phyloP scores from a whole-genome alignment of 2,113 vertebrate species.

The Okapia johnstoni region DNA sequence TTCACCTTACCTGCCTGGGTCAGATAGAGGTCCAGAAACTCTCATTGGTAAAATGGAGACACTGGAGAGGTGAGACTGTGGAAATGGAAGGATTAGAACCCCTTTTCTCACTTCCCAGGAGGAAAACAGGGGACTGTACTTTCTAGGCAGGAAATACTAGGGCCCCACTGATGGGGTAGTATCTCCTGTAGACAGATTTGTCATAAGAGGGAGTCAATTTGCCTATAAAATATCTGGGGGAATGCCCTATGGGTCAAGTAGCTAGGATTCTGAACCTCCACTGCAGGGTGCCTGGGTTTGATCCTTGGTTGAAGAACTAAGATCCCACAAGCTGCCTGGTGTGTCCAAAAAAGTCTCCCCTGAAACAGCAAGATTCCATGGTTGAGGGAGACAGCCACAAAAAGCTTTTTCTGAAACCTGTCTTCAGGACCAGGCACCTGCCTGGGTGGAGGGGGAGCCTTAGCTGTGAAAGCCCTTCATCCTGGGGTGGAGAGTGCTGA shows the following conservation, averaged over 20 bases:
- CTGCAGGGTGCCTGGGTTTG: background rate
- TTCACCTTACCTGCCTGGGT: background rate
- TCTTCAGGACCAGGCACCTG: no score
- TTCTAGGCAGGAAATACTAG: background rate
- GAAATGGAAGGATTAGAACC: background rate
- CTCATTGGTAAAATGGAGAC: no score
- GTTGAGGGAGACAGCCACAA: background rate
- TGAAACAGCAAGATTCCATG: background rate
- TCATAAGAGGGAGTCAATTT: background rate
- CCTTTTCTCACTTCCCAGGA: background rate
- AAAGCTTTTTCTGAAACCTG: background rate
- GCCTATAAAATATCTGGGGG: background rate
- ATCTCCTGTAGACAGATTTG: background rate
- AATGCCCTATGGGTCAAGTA: background rate
- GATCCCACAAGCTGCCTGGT: background rate
- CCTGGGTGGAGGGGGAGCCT: background rate
- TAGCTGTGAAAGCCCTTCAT: background rate
- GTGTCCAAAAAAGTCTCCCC: background rate
- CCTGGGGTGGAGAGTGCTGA: background rate
- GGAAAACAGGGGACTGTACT: background rate
- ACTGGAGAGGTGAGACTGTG: background rate
- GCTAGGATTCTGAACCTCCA: background rate
- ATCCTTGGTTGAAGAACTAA: background rate
- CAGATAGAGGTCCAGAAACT: background rate
- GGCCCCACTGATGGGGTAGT: background rate